Evolutionary conservation across 2,888 invertebrate species (phyloP).

Genomic region (Microctonus aethiopoides): DNA sequence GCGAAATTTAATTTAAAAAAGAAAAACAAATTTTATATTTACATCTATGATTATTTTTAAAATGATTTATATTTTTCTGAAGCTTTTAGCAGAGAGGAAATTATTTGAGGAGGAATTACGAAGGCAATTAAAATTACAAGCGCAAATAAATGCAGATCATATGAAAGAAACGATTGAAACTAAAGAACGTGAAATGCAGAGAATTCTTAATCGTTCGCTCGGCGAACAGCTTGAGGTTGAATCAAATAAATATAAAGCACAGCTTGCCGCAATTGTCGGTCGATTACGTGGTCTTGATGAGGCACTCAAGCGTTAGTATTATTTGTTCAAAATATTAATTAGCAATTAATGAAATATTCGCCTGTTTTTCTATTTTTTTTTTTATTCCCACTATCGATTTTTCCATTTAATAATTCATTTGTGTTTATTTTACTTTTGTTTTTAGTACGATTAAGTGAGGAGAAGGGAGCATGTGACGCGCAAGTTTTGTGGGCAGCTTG

Average conservation of each 20-base stretch:
- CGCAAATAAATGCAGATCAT: conserved; percentile 87
- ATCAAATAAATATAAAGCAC: conserved; percentile 75
- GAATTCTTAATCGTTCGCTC: conserved; percentile 68
- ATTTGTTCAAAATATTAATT: conserved; percentile 4
- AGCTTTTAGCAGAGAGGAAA: conserved; percentile 74
- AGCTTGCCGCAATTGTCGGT: conserved; percentile 79
- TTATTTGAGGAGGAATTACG: conserved; percentile 77
- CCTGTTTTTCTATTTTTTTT: neutral
- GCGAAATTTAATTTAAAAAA: neutral
- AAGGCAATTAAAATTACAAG: conserved; percentile 83
- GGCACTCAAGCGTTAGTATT: conserved; percentile 76
- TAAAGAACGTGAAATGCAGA: conserved; percentile 72
- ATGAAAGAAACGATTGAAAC: conserved; percentile 77
- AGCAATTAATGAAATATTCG: neutral
- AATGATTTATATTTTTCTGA: conserved; percentile 46
- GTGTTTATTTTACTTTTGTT: too few relatives aligned
- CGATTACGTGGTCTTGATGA: conserved; percentile 81
- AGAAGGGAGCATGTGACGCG: conserved; percentile 80
- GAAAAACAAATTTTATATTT: too few relatives aligned
- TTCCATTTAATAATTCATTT: neutral
- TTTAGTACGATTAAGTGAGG: conserved; percentile 77
- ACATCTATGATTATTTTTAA: neutral
- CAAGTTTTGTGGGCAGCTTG: conserved; percentile 95
- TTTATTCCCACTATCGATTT: neutral
- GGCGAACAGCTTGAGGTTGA: conserved; percentile 78